Conservation (phyloP, 2,888 invertebrate species). For the Aphrophora alni region DNA sequence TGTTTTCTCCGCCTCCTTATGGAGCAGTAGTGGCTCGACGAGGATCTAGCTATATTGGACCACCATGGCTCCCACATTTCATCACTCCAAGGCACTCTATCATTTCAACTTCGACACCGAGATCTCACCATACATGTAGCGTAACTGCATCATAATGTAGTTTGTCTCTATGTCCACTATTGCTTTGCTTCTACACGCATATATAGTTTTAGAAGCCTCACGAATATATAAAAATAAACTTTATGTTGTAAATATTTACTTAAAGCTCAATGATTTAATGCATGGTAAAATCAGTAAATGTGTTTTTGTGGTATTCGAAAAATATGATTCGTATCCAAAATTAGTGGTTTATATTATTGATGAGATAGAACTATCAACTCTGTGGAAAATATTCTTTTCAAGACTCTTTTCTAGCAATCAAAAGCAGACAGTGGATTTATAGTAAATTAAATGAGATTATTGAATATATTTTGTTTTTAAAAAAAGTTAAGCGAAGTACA, state of each 20-base stretch:
- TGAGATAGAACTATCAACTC: too few relatives aligned
- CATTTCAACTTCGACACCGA: slow-evolving; percentile 77
- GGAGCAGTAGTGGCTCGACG: slow-evolving; percentile 57
- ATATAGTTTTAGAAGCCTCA: neutral
- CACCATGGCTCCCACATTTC: slow-evolving; percentile 55
- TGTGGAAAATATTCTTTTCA: too few relatives aligned
- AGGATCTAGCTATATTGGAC: slow-evolving; percentile 55
- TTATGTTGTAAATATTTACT: neutral
- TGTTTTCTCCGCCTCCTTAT: slow-evolving; percentile 82
- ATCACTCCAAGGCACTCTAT: slow-evolving; percentile 73
- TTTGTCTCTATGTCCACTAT: neutral
- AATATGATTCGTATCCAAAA: too few relatives aligned
- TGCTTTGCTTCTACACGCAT: neutral
- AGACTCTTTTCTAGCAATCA: too few relatives aligned
- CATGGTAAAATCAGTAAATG: too few relatives aligned
- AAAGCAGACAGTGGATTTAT: too few relatives aligned
- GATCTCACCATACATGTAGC: slow-evolving; percentile 91
- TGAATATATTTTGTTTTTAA: too few relatives aligned
- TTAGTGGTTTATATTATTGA: too few relatives aligned
- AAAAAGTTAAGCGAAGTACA: too few relatives aligned
- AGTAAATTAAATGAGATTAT: too few relatives aligned
- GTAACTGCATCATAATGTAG: slow-evolving; percentile 54
- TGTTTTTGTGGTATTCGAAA: too few relatives aligned
- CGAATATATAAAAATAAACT: neutral
- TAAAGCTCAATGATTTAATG: too few relatives aligned